Percentiles rank a stretch among this genome's conserved stretches.
Conservation (phyloP, 2,797 vertebrate genomes). For the Argyrosomus regius region DNA sequence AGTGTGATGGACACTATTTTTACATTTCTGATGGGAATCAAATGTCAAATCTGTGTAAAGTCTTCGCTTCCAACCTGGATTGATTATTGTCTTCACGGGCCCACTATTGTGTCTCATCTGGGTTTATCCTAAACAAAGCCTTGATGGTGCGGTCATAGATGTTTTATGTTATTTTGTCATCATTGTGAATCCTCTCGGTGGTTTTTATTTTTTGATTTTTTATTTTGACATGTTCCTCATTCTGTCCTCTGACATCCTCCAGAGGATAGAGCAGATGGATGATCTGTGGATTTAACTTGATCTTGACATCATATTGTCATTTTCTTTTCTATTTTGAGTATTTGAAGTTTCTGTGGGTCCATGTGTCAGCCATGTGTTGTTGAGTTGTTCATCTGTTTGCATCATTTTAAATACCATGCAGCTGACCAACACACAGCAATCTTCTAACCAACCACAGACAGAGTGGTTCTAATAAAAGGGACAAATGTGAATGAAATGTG, state of each 20-base stretch:
- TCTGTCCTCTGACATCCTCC: neutral
- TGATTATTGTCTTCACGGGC: neutral
- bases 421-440: conserved; percentile 5
- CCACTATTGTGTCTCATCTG: neutral
- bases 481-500: neutral
- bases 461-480: neutral
- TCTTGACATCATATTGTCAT: neutral
- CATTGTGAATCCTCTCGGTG: neutral
- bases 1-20: too few species aligned
- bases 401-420: conserved; percentile 5
- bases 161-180: conserved; percentile 4
- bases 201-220: neutral
- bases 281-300: neutral
- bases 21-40: neutral
- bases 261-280: neutral
- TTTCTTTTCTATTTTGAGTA: neutral
- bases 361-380: conserved; percentile 24
- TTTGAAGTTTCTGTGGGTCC: neutral
- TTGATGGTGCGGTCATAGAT: neutral
- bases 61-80: neutral
- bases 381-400: neutral
- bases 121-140: neutral
- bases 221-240: neutral
- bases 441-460: neutral
- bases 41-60: neutral